Evolutionary conservation across 2,113 vertebrate genomes (phyloP), one percentile per base, ranked within the genome.

Genomic region (Limanda limanda): DNA sequence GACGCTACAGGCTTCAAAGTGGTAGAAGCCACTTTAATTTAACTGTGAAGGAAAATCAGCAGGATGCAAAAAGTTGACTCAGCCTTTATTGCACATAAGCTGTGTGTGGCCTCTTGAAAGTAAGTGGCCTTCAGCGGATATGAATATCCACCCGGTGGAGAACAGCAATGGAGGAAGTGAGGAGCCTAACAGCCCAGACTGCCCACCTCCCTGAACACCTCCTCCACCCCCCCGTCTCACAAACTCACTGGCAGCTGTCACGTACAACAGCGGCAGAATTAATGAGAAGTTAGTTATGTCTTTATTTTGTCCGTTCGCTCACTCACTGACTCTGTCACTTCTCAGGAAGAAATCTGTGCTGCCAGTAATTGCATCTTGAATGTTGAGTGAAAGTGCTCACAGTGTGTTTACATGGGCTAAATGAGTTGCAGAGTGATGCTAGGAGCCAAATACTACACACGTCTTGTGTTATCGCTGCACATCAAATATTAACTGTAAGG

Each of bases 251-350:
- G 77, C 83, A 88, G 85, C 86, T 81, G 88, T 83, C 85, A 82
- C 35, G 42, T 81, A 81, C 68, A 78, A 81, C 68, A 78, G 79
- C 68, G 25, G 76, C 79, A 67, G 77, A 88, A 89, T 87, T 88
- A 92, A 88, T 87, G 84, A 89, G 84, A 86, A 90, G 74, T 86
- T 86, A 81, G 78, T 85, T 77, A 68, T 73, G 74, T 83, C 87
- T 90, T 86, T 84, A 85, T 81, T 86, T 88, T 83, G 76, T 81
- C 72, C 71, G 63, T 82, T 84, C 84, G 73, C 74, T 89, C 79
- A 54, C 69, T 86, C 71, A 56, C 80, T 78, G 18, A 18, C 47
- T 48, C 79, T 76, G 72, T 79, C 78, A 73, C 78, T 86, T 63
- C 68, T 64, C 72, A 88, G 72, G 83, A 82, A 87, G 77, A 82